These are phyloP conservation scores for Rhombomys opimus DNA, from an alignment of 2,113 vertebrate species.

Conservation along the genomic window DNA sequence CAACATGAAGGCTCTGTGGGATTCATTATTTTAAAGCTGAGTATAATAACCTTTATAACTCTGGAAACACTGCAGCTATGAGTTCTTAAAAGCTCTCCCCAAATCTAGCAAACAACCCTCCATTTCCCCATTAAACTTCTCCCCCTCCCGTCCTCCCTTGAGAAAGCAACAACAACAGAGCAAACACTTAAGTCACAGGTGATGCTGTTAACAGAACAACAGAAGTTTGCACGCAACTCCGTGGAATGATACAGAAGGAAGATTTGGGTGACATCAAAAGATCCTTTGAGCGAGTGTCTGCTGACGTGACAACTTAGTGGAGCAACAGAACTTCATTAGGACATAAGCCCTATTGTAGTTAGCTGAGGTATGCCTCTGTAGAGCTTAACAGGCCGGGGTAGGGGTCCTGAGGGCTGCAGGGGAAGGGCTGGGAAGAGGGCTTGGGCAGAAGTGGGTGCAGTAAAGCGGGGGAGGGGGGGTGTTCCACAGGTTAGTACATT, in stretches of 20 bases:
- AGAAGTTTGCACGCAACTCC: constrained; percentile 85
- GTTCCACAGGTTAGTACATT: constrained; percentile 55
- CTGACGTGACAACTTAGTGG: constrained; percentile 69
- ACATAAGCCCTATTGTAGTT: background rate
- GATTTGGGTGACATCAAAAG: constrained; percentile 78
- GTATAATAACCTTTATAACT: constrained; percentile 52
- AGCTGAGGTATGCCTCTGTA: constrained; percentile 21
- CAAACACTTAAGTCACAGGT: constrained; percentile 86
- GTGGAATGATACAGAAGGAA: constrained; percentile 84
- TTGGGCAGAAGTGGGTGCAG: background rate
- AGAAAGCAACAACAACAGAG: constrained; percentile 83
- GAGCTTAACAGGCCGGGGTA: constrained; percentile 45
- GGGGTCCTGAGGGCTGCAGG: background rate
- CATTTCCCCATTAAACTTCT: background rate
- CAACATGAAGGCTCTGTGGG: background rate
- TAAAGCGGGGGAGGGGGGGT: constrained; percentile 31
- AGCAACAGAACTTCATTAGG: constrained; percentile 32
- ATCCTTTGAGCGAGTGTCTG: constrained; percentile 68
- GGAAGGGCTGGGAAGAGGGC: background rate
- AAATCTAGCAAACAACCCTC: constrained; percentile 17
- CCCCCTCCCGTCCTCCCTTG: constrained; percentile 39
- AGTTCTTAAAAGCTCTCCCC: constrained; percentile 48
- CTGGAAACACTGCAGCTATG: constrained; percentile 40
- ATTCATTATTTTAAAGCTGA: constrained; percentile 70
- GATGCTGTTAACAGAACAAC: constrained; percentile 85